A percentile compares a stretch with the other conserved stretches of the same genome.
Evolutionary conservation across 2,113 vertebrate genomes (phyloP).

Genomic region (Collichthys lucidus): DNA sequence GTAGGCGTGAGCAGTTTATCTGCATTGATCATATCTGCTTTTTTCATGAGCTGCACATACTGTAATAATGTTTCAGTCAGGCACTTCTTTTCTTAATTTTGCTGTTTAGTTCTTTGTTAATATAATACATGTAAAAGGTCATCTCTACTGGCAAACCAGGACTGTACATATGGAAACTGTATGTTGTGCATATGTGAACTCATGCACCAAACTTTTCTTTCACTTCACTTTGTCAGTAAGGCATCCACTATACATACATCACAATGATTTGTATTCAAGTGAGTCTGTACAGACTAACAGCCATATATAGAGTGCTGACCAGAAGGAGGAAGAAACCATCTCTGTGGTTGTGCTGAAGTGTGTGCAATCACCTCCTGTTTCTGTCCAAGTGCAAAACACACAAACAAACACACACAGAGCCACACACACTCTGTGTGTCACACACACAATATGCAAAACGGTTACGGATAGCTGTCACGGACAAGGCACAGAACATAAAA

Average conservation of each 20-base stretch:
- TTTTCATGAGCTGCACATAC: too few species aligned
- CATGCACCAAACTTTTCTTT: background rate
- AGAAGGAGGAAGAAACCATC: conserved; percentile 60
- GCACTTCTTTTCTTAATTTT: background rate
- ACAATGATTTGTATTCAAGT: background rate
- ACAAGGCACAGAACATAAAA: background rate
- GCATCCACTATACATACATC: background rate
- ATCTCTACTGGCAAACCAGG: background rate
- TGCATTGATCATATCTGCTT: background rate
- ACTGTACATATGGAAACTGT: background rate
- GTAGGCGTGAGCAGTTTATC: background rate
- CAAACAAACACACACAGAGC: background rate
- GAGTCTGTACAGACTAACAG: background rate
- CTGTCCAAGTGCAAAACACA: background rate
- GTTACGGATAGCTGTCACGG: background rate
- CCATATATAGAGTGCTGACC: accelerated
- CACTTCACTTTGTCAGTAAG: background rate
- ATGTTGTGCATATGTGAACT: background rate
- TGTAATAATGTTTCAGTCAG: too few species aligned
- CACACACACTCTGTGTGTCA: too few species aligned
- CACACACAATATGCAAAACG: conserved; percentile 36
- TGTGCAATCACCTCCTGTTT: conserved; percentile 49
- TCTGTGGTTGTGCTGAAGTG: conserved; percentile 34
- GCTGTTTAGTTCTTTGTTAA: background rate
- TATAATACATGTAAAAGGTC: background rate